phyloP scores from a whole-genome alignment of 2,888 invertebrate genomes.

The Pristionchus maxplancki region DNA sequence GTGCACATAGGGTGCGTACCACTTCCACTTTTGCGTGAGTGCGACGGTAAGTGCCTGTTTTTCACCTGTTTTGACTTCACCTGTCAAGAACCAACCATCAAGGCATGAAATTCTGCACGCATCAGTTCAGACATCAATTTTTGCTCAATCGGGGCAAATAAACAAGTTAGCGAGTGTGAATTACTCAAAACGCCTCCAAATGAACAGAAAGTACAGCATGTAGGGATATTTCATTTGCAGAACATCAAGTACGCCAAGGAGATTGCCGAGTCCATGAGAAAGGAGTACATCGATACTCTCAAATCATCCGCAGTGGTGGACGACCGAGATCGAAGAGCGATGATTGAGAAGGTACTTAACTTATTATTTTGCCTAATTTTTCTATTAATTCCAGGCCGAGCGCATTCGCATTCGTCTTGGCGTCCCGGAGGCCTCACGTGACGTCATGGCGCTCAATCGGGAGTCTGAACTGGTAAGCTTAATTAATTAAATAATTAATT shows the following conservation, averaged over 20 bases:
- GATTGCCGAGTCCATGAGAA: neutral
- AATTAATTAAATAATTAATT: neutral
- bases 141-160: no score
- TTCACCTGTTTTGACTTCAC: no score
- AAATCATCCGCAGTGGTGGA: neutral
- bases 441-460: neutral
- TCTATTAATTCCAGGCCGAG: neutral
- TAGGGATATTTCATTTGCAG: neutral
- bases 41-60: no score
- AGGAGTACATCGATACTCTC: neutral
- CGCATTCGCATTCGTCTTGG: neutral
- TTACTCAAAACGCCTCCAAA: no score
- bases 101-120: no score
- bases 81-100: no score
- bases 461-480: neutral
- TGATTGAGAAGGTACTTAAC: slow-evolving; percentile 17
- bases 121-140: no score
- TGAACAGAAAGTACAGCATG: no score
- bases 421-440: slow-evolving; percentile 13
- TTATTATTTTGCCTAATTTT: neutral
- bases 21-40: no score
- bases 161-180: no score
- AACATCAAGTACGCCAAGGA: slow-evolving; percentile 10
- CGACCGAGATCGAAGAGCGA: neutral
- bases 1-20: no score